phyloP scores from a whole-genome alignment of 2,113 vertebrate genomes.

The Parus major region DNA sequence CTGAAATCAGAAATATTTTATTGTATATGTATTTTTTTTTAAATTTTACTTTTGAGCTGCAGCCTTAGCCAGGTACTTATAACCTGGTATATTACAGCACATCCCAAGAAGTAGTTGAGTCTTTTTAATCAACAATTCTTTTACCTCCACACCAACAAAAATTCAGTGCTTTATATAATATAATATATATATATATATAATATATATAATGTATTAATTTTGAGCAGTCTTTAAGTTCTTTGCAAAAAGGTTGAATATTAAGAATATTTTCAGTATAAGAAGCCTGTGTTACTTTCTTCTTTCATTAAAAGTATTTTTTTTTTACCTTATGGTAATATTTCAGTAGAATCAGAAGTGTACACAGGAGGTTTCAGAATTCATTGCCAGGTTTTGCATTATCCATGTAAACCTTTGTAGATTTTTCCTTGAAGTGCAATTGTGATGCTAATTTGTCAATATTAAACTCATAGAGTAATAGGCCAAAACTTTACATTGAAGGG shows the following conservation, averaged over 20 bases:
- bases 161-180: not conserved
- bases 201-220: not conserved
- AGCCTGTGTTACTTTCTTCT: not conserved
- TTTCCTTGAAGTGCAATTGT: not conserved
- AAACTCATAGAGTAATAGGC: not conserved
- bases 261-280: not conserved
- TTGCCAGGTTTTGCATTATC: not conserved
- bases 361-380: not conserved
- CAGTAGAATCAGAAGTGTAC: no score
- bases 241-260: not conserved
- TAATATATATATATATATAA: no score
- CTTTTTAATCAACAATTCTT: not conserved
- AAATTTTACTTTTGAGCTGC: not conserved
- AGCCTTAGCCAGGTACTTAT: not conserved
- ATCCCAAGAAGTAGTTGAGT: not conserved
- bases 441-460: not conserved
- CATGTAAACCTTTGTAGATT: accelerated
- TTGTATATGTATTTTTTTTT: not conserved
- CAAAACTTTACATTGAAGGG: not conserved
- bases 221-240: not conserved
- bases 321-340: not conserved
- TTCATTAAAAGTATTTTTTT: not conserved
- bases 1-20: not conserved
- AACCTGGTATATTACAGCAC: not conserved
- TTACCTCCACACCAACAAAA: not conserved